Base-by-base conservation (phyloP, 2,113 vertebrate species). In the Phalacrocorax pelagicus region DNA sequence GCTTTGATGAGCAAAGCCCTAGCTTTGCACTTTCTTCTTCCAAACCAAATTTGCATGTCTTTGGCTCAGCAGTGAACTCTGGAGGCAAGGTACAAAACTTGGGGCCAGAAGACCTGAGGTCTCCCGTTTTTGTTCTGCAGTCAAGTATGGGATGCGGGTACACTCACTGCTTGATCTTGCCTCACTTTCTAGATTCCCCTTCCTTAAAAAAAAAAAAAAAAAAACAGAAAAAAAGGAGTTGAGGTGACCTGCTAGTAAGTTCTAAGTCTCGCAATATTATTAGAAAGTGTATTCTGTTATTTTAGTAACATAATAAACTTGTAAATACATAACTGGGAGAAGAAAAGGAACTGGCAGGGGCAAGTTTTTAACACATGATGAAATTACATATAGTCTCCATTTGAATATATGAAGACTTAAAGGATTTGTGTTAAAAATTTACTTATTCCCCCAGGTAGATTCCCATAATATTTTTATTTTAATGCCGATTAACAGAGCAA, bases 141-240 rank as follows among this genome's bases (percentile, higher is more conserved):
- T 44, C 16, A 62, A n/a, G 10, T 42, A 34, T 0, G 0, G 32
- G 12, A 27, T 1, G 0, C 72, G 10, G 6, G 10, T 62, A 38
- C 8, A 15, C 15, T 44, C 57, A 54, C 32, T 40, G 7, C 40
- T 71, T 70, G 15, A 38, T 57, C 46, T 78, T 81, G 44, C 12
- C 32, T 83, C 15, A 12, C 9, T 11, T 54, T 67, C n/a, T 80
- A 47, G 16, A 55, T 51, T 80, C 86, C 7, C 21, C 9, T 58
- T 54, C 32, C 16, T 72, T 21, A 23, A 52, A 79, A 86, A 58
- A 63, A 36, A 63, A n/a, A n/a, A 36, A 17, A 29, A 10, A 44
- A 29, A 9, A 44, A 3, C 23, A 3, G 59, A 17, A 8, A 22
- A 74, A 54, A 80, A 69, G 3, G 5, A 62, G 15, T 6, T 71